Evolutionary conservation across 2,888 invertebrate genomes (phyloP).

Genomic region (Troides helena): DNA sequence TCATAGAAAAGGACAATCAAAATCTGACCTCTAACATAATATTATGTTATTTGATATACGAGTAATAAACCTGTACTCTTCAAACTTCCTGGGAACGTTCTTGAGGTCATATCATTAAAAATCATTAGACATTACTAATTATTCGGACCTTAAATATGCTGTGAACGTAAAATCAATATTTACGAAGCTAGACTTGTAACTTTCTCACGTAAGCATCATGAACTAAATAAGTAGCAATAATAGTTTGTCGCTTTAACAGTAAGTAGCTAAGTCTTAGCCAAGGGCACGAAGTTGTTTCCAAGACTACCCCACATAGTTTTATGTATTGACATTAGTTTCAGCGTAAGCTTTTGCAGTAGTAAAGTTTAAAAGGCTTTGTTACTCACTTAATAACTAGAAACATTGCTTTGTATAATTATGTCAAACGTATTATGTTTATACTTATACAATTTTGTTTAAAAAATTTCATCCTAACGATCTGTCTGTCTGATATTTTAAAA

Average conservation of each 20-base stretch:
- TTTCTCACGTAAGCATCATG: background rate
- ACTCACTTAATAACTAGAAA: background rate
- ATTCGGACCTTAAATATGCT: background rate
- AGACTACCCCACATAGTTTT: background rate
- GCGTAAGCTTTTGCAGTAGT: background rate
- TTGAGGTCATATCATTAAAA: too few species aligned
- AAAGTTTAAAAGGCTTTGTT: background rate
- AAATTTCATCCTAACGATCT: too few species aligned
- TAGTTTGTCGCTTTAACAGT: background rate
- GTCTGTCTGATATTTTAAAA: too few species aligned
- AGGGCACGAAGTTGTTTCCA: background rate
- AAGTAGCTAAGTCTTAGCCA: slow-evolving; percentile 6
- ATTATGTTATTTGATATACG: too few species aligned
- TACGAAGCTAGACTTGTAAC: background rate
- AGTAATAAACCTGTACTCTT: too few species aligned
- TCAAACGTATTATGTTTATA: too few species aligned
- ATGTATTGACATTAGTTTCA: slow-evolving; percentile 1
- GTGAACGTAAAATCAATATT: background rate
- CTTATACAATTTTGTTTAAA: too few species aligned
- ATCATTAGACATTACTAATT: too few species aligned
- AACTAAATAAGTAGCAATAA: background rate
- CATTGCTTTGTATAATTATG: too few species aligned
- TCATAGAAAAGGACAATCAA: too few species aligned
- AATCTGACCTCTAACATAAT: too few species aligned
- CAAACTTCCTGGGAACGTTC: too few species aligned